Evolutionary conservation across 2,797 vertebrate species (phyloP), one percentile per base, ranked within the genome.

Genomic region (Fundulus diaphanus): DNA sequence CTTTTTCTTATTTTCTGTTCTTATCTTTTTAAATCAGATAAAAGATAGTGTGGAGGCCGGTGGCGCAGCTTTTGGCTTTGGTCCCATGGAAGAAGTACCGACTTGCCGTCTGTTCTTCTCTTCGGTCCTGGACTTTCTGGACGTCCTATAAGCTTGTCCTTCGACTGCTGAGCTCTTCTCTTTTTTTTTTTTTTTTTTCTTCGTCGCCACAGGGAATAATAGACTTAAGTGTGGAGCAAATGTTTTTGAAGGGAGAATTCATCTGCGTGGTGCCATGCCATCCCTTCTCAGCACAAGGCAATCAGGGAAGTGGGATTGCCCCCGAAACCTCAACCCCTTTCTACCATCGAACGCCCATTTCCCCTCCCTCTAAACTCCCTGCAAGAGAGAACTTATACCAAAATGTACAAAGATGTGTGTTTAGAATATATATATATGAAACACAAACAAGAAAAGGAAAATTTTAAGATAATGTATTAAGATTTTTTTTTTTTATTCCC

Each of bases 331-430:
- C 87, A 68, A 61, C 85, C 83, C 83, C 87, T 72, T 42, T 84
- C 82, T 68, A 77, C 83, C 85, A 80, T 85, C 82, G 74, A 81
- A 84, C 80, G 68, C 84, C 85, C 85, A 80, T 76, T 85, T 44
- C 3, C 37, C 37, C 24, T 81, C 46, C 78, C 89, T 82, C 56
- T 31, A 82, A 90, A 73, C 80, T 92, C 89, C 91, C 87, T 92
- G 89, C 82, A 93, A 89, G 91, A 93, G 85, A 92, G 92, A 95
- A 93, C 93, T 92, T 90, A 93, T 92, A 97, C 97, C 97, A 98
- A 98, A 95, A 97, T 97, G 96, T 97, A 97, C 94, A 98, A 96
- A 97, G 96, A 94, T 96, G 95, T 97, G 96, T 96, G 95, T 96
- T 95, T 96, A 96, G 95, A 94, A 97, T 96, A 96, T 96, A 94